phyloP scores from a whole-genome alignment of 2,113 vertebrate species.

The Rostratula benghalensis region DNA sequence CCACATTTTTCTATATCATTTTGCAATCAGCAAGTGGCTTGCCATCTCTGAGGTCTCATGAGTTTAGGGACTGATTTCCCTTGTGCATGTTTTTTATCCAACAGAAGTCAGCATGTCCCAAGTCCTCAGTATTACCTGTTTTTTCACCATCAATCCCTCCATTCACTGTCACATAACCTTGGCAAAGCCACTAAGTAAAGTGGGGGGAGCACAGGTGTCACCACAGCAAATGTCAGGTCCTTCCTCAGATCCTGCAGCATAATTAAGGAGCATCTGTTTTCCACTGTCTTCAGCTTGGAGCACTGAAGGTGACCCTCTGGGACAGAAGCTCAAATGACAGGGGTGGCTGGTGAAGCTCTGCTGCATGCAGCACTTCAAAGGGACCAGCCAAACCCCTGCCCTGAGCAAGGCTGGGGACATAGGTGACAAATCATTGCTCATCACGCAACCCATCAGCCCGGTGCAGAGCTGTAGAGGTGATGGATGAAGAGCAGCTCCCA shows the following conservation, averaged over 20 bases:
- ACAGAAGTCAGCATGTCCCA: neutral
- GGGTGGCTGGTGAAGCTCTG: neutral
- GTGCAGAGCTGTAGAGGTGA: neutral
- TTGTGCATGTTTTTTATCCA: neutral
- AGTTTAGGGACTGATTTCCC: neutral
- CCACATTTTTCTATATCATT: neutral
- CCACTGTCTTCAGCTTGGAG: neutral
- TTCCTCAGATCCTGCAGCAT: neutral
- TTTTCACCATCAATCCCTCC: neutral
- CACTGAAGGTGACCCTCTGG: conserved; percentile 7
- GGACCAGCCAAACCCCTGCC: neutral
- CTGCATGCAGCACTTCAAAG: neutral
- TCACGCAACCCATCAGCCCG: neutral
- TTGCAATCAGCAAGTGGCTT: neutral
- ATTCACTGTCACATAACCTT: neutral
- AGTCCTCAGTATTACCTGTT: neutral
- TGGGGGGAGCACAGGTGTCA: neutral
- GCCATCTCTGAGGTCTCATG: neutral
- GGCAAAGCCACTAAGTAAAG: neutral
- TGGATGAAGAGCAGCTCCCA: neutral
- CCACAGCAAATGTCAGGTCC: neutral
- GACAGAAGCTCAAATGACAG: neutral
- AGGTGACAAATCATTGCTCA: neutral
- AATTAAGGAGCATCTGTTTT: neutral
- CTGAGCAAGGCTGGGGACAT: fast-evolving